A percentile compares a stretch with the other conserved stretches of the same genome.
Conservation (phyloP, 2,113 vertebrate genomes). For the Recurvirostra avosetta region DNA sequence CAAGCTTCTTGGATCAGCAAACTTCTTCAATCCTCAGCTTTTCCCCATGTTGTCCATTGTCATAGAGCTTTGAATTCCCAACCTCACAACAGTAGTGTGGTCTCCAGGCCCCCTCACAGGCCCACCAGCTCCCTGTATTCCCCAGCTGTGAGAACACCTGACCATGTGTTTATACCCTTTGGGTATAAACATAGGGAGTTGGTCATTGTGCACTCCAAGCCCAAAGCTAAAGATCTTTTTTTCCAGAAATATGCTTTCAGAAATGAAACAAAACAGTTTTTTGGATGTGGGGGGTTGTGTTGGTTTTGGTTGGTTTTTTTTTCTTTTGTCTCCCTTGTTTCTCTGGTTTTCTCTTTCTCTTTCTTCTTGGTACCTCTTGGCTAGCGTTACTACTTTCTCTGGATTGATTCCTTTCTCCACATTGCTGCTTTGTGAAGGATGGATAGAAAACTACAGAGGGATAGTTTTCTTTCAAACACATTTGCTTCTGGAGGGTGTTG, state of each 20-base stretch:
- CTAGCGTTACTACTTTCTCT: not conserved
- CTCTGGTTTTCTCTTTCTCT: not conserved
- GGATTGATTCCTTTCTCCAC: not conserved
- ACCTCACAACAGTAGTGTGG: not conserved
- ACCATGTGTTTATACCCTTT: not conserved
- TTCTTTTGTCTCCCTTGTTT: not conserved
- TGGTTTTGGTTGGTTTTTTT: not conserved
- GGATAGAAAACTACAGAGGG: not conserved
- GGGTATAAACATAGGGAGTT: not conserved
- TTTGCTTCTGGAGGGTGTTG: not conserved
- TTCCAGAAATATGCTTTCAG: not conserved
- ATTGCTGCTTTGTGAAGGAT: not conserved
- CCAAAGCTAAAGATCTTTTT: not conserved
- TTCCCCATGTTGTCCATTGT: not conserved
- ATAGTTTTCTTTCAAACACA: not conserved
- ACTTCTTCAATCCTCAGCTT: not conserved
- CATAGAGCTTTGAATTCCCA: not conserved
- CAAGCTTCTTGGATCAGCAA: not conserved
- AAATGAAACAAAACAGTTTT: not conserved
- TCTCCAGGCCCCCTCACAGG: not conserved
- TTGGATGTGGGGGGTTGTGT: not conserved
- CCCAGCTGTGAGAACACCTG: not conserved
- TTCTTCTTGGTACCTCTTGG: not conserved
- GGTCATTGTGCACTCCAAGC: not conserved
- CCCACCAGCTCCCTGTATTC: not conserved